Percentiles rank a stretch among this genome's conserved stretches.
Conservation (phyloP, 2,113 vertebrate species). For the Physeter macrocephalus region DNA sequence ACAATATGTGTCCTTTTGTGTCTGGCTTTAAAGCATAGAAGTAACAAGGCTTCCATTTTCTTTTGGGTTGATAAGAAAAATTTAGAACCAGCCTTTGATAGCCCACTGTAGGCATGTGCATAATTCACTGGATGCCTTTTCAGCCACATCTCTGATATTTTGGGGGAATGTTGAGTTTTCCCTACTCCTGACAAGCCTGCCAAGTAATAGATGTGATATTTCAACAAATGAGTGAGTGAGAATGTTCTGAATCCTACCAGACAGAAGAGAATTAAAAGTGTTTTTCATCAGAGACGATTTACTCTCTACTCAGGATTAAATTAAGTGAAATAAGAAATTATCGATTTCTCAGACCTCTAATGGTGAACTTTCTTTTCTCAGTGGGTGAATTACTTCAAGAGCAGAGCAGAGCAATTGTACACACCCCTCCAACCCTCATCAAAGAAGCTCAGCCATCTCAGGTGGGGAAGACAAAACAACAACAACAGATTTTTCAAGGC, state of each 20-base stretch:
- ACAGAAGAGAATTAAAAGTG: not conserved
- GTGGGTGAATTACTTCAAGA: not conserved
- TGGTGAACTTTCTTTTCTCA: not conserved
- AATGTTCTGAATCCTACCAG: not conserved
- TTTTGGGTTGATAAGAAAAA: not conserved
- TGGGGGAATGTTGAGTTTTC: not conserved
- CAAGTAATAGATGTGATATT: not conserved
- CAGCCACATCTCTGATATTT: not conserved
- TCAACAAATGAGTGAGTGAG: not conserved
- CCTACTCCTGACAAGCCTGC: not conserved
- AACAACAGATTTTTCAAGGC: not conserved
- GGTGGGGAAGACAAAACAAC: not conserved
- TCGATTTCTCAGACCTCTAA: not conserved
- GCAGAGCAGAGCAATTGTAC: not conserved
- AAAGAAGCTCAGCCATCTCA: not conserved
- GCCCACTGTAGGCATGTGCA: not conserved
- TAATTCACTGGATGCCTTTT: not conserved
- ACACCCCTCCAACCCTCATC: not conserved
- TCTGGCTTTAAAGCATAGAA: not conserved
- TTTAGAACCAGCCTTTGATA: not conserved
- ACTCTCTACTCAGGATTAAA: not conserved
- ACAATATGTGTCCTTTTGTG: not conserved
- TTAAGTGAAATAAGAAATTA: not conserved
- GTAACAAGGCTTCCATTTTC: not conserved
- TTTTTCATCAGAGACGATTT: not conserved